Evolutionary conservation across 1,140 invertebrate species (phyloP).

Genomic region (Coptotermes formosanus): DNA sequence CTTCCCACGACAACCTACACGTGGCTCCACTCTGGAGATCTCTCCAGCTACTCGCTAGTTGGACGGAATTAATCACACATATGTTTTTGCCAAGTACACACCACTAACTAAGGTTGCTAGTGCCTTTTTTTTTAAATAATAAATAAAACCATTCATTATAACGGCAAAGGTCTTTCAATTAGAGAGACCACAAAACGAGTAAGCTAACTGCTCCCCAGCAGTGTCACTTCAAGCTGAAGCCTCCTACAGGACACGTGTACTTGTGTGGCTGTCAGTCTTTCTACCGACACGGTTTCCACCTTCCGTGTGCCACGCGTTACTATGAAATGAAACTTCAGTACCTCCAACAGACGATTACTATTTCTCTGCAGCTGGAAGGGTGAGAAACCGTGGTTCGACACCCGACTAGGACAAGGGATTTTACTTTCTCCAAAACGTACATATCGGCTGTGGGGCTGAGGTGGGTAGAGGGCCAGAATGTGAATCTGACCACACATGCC

Average conservation of each 20-base stretch:
- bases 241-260: background rate
- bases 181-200: background rate
- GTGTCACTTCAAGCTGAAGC: background rate
- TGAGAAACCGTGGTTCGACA: too few relatives aligned
- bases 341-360: too few relatives aligned
- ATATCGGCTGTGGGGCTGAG: too few relatives aligned
- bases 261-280: background rate
- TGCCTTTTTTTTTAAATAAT: background rate
- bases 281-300: too few relatives aligned
- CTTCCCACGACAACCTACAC: slow-evolving; percentile 9
- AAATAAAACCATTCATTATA: background rate
- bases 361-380: too few relatives aligned
- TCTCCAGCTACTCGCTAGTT: background rate
- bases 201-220: background rate
- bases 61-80: background rate
- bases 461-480: too few relatives aligned
- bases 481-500: too few relatives aligned
- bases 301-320: too few relatives aligned
- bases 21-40: slow-evolving; percentile 19
- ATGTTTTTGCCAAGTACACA: background rate
- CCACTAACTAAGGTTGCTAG: background rate
- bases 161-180: background rate
- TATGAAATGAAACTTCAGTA: too few relatives aligned
- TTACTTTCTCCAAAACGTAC: too few relatives aligned
- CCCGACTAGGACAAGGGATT: too few relatives aligned